Base-by-base conservation (phyloP, 2,797 vertebrate genomes). In the Pseudocheirus occidentalis region DNA sequence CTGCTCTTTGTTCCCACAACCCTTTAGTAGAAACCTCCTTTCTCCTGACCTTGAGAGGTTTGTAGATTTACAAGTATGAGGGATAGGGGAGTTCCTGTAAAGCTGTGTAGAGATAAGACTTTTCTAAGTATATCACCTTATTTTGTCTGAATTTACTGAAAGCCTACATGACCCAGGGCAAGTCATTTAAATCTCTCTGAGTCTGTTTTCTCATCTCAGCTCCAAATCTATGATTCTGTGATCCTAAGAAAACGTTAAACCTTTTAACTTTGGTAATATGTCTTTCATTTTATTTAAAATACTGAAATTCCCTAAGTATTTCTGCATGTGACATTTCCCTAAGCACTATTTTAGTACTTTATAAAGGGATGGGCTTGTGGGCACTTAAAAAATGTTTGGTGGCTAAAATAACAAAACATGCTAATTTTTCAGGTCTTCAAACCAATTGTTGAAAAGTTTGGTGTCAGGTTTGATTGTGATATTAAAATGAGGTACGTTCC, bases 361-460 rank as follows among this genome's bases (percentile, higher is more conserved):
- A 55, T 62, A 95, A 93, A n/a, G 55, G 87, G 52, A 55, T 94
- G 24, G 24, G 57, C 55, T 62, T 94, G n/a, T 55, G 56, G 27
- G 95, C 21, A 87, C 55, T 92, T 53, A 91, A 16, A 92, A 40
- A 81, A 12, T 91, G 46, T 55, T 46, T 94, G 29, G 7, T 96
- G 56, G 16, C 90, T 94, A 94, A 97, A 92, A 54, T 96, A 94
- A 93, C 29, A 93, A 50, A 92, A 6, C 97, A 12, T 96, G 90
- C 54, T 98, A 96, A n/a, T 95, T 96, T 98, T 98, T 56, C 98
- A 99, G 99, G 99, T 99, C 58, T 99, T 99, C 97, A 99, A 99
- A 98, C 99, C 99, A 34, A 98, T 99, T 24, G 97, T 98, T 50
- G 99, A 99, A 97, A 99, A 98, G 98, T 99, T 99, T 95, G 99